Conservation (phyloP, 2,888 invertebrate genomes). For the Oligia latruncula region DNA sequence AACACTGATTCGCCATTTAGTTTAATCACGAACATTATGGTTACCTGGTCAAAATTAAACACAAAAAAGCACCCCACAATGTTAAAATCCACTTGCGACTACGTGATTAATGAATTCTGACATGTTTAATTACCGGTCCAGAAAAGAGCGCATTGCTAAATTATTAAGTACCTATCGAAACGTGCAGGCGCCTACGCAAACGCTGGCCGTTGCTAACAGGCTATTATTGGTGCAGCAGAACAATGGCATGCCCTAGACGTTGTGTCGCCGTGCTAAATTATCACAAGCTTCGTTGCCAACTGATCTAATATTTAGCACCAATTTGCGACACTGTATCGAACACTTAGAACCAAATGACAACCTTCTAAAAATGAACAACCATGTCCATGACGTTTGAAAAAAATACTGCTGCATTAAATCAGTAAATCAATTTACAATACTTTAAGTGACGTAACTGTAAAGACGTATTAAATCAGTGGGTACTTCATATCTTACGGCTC, state of each 20-base stretch:
- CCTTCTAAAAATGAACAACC: neutral
- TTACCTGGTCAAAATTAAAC: neutral
- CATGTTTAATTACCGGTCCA: constrained; percentile 14
- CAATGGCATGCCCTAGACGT: constrained; percentile 83
- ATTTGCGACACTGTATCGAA: constrained; percentile 41
- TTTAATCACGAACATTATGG: neutral
- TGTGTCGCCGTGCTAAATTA: constrained; percentile 83
- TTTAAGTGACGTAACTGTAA: constrained; percentile 22
- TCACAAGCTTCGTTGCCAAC: constrained; percentile 81
- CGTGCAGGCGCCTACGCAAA: constrained; percentile 71
- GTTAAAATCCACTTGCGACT: constrained; percentile 8
- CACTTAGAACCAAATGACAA: neutral
- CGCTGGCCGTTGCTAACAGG: constrained; percentile 66
- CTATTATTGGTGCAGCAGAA: constrained; percentile 82
- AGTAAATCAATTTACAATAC: constrained; percentile 33
- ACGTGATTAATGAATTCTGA: neutral
- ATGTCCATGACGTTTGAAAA: neutral
- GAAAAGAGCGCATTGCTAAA: constrained; percentile 40
- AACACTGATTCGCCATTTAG: neutral
- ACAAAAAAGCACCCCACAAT: neutral
- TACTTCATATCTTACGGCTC: constrained; percentile 64
- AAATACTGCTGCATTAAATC: neutral
- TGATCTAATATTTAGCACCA: constrained; percentile 66
- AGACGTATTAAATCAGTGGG: constrained; percentile 21
- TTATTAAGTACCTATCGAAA: constrained; percentile 30